Evolutionary conservation across 2,888 invertebrate genomes (phyloP).

Genomic region (Hydraecia micacea): DNA sequence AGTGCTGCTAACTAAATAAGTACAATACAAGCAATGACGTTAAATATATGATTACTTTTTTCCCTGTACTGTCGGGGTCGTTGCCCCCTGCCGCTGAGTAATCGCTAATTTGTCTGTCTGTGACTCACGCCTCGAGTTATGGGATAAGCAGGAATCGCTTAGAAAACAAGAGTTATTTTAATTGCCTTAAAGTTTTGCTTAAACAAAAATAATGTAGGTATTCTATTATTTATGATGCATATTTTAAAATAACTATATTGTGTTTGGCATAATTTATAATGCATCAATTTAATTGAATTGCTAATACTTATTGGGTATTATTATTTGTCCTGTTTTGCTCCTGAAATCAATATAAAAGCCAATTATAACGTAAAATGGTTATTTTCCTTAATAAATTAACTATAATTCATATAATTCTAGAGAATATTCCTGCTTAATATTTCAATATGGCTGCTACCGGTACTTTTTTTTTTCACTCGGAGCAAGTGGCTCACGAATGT

Average conservation of each 20-base stretch:
- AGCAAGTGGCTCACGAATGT: constrained; percentile 62
- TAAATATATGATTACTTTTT: constrained; percentile 35
- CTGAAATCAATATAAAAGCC: not conserved
- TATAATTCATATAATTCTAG: not conserved
- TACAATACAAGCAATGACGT: constrained; percentile 8
- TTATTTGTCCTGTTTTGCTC: constrained; percentile 42
- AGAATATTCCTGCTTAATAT: constrained; percentile 37
- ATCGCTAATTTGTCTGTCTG: constrained; percentile 70
- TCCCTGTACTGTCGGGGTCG: constrained; percentile 46
- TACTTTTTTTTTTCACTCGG: constrained; percentile 61
- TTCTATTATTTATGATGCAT: not conserved
- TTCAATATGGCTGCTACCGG: constrained; percentile 70
- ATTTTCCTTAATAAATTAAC: constrained; percentile 22
- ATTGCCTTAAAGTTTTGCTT: not conserved
- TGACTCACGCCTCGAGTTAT: constrained; percentile 6
- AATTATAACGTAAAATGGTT: not conserved
- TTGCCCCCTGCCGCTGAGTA: constrained; percentile 61
- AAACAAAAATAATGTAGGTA: not conserved
- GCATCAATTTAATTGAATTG: not conserved
- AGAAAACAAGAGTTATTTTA: not conserved
- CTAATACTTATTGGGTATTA: not conserved
- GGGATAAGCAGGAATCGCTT: not conserved
- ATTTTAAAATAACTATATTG: not conserved
- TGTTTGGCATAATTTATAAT: not conserved
- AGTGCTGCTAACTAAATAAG: constrained; percentile 15